These are phyloP conservation scores for Prochilodus magdalenae DNA, from an alignment of 2,113 vertebrate species.

Conservation along the genomic window DNA sequence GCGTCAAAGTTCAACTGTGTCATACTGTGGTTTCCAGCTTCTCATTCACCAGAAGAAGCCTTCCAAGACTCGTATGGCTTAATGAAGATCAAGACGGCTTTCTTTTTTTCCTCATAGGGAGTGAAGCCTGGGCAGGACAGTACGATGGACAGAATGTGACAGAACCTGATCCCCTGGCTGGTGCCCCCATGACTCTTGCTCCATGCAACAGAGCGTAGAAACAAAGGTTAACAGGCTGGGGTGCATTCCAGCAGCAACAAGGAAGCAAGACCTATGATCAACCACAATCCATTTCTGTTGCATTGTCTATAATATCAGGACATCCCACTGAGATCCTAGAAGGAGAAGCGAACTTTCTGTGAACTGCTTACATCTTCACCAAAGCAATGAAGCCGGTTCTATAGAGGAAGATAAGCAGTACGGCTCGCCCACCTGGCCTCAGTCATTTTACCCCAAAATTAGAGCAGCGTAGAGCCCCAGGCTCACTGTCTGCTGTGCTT, in stretches of 20 bases:
- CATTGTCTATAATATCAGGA: no score
- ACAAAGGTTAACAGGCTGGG: slow-evolving; percentile 41
- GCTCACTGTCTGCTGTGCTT: slow-evolving; percentile 15
- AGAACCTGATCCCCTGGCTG: slow-evolving; percentile 41
- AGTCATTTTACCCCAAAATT: slow-evolving; percentile 20
- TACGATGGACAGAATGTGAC: slow-evolving; percentile 10
- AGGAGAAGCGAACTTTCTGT: background rate
- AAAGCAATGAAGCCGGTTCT: background rate
- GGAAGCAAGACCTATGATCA: background rate
- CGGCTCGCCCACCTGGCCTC: background rate
- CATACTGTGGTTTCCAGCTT: slow-evolving; percentile 5
- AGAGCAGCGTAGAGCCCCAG: background rate
- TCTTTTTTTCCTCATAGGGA: background rate
- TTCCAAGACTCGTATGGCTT: background rate
- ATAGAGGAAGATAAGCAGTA: background rate
- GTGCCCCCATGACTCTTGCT: background rate
- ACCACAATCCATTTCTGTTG: no score
- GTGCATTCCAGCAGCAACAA: slow-evolving; percentile 45
- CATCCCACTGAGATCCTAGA: background rate
- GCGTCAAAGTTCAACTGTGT: slow-evolving; percentile 22
- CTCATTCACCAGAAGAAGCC: background rate
- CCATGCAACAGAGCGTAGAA: slow-evolving; percentile 5
- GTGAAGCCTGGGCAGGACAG: slow-evolving; percentile 27
- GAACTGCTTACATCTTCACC: background rate
- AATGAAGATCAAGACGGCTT: background rate